Conservation (phyloP, 2,888 invertebrate species). For the Philhelius pedissequus region DNA sequence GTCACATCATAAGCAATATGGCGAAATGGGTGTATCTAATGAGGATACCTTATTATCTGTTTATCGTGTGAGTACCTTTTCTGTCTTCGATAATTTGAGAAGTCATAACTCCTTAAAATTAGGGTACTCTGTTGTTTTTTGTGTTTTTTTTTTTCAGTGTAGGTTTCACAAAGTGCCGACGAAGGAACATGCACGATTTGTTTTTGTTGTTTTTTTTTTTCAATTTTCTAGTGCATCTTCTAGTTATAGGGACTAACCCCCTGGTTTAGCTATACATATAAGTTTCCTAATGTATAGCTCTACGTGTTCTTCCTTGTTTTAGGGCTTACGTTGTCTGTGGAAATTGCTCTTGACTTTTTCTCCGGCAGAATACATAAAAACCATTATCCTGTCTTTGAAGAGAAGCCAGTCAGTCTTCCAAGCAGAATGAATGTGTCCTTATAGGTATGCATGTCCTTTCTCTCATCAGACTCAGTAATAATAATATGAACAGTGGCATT, state of each 20-base stretch:
- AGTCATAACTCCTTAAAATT: too few relatives aligned
- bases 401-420: background rate
- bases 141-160: background rate
- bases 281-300: constrained; percentile 47
- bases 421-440: background rate
- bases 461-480: constrained; percentile 5
- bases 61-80: too few relatives aligned
- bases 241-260: background rate
- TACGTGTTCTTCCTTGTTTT: constrained; percentile 57
- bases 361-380: constrained; percentile 8
- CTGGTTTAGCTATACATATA: background rate
- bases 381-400: constrained; percentile 47
- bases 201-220: constrained; percentile 3
- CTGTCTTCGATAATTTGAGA: too few relatives aligned
- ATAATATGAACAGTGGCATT: constrained; percentile 51
- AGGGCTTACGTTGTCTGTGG: constrained; percentile 26
- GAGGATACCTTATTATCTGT: too few relatives aligned
- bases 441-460: background rate
- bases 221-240: background rate
- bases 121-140: too few relatives aligned
- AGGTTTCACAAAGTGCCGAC: constrained; percentile 16
- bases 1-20: too few relatives aligned
- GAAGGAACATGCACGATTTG: constrained; percentile 39
- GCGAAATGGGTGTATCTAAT: too few relatives aligned
- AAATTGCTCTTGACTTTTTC: constrained; percentile 54